Percentiles rank a stretch among this genome's conserved stretches.
Conservation (phyloP, 2,888 invertebrate species). For the Cyrtodaria siliqua region DNA sequence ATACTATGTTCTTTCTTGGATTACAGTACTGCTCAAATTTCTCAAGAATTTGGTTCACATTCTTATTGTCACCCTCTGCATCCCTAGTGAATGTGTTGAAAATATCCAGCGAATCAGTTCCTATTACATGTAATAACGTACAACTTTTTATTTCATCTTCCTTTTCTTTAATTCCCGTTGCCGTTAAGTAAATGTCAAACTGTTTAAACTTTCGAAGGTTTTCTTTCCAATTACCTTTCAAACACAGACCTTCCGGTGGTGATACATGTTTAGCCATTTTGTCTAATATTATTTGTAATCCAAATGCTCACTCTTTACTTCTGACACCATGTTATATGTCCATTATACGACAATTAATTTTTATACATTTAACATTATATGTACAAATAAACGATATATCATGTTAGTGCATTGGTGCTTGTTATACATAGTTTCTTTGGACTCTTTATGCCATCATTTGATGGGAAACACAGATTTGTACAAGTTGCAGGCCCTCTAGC, state of each 20-base stretch:
- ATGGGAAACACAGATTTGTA: no score
- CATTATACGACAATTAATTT: no score
- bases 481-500: no score
- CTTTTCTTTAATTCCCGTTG: conserved; percentile 27
- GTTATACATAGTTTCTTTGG: no score
- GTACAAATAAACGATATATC: no score
- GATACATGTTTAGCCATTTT: no score
- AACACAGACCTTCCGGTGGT: conserved; percentile 21
- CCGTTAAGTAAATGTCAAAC: conserved; percentile 43
- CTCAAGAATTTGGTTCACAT: conserved; percentile 15
- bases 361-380: no score
- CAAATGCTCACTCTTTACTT: no score
- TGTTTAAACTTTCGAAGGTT: conserved; percentile 48
- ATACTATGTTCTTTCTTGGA: conserved; percentile 45
- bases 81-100: conserved; percentile 46
- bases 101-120: conserved; percentile 42
- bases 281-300: no score
- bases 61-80: conserved; percentile 21
- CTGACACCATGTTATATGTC: no score
- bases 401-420: no score
- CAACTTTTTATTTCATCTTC: conserved; percentile 23
- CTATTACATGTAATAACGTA: conserved; percentile 33
- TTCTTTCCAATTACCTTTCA: conserved; percentile 42
- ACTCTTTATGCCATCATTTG: no score
- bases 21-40: conserved; percentile 46